Conservation (phyloP, 2,113 vertebrate species). For the Anoura caudifer region DNA sequence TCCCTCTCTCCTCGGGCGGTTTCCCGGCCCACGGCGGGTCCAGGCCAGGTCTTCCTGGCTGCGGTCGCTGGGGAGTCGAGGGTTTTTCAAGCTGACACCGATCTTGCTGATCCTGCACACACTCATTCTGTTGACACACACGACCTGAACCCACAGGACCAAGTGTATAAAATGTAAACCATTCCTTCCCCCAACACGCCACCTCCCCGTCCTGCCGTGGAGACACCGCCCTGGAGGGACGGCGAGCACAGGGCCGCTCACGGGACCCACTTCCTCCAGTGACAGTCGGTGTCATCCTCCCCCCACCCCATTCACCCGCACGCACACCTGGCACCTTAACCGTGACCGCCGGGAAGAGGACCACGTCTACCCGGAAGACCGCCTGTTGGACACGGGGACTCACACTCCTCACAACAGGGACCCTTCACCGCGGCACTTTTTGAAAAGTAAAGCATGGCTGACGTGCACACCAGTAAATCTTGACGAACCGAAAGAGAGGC, state of each 20-base stretch:
- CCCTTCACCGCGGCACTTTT: not conserved
- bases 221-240: not conserved
- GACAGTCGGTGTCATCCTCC: not conserved
- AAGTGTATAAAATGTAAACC: not conserved
- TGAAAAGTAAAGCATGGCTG: not conserved
- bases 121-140: conserved; percentile 45
- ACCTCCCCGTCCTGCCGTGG: not conserved
- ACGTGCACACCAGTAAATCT: not conserved
- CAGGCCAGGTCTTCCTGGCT: conserved; percentile 43
- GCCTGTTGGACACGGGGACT: not conserved
- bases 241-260: no score
- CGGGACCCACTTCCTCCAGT: no score
- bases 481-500: not conserved
- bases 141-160: conserved; percentile 15
- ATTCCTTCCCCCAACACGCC: not conserved
- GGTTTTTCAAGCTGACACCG: conserved; percentile 49
- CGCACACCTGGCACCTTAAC: not conserved
- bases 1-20: conserved; percentile 60
- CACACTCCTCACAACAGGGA: not conserved
- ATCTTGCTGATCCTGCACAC: conserved; percentile 55
- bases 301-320: not conserved
- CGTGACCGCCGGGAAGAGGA: not conserved
- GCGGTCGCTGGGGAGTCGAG: conserved; percentile 49
- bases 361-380: not conserved
- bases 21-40: conserved; percentile 24